Conservation (phyloP, 1,140 invertebrate species). For the Ceratosolen solmsi region DNA sequence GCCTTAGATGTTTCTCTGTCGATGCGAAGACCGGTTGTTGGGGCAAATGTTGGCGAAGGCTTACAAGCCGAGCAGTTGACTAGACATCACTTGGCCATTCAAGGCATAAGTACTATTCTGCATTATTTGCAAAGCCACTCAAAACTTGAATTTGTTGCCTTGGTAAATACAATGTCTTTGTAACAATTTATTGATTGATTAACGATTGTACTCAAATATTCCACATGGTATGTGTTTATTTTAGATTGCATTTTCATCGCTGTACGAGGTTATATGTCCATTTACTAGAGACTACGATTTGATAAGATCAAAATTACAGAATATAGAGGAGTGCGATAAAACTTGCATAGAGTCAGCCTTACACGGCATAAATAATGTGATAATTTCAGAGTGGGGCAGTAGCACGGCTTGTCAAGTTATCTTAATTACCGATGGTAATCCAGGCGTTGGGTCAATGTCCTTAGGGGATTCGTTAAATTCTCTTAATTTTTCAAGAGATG, state of each 20-base stretch:
- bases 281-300: slow-evolving; percentile 90
- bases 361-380: slow-evolving; percentile 81
- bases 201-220: not conserved
- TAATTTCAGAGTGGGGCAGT: slow-evolving; percentile 89
- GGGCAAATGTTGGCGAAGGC: slow-evolving; percentile 74
- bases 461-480: slow-evolving; percentile 74
- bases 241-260: slow-evolving; percentile 85
- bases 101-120: slow-evolving; percentile 88
- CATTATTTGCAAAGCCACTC: slow-evolving; percentile 87
- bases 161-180: too few relatives aligned
- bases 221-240: slow-evolving; percentile 17
- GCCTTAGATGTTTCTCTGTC: slow-evolving; percentile 85
- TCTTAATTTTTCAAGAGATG: slow-evolving; percentile 63
- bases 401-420: slow-evolving; percentile 86
- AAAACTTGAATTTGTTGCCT: slow-evolving; percentile 92
- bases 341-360: slow-evolving; percentile 87
- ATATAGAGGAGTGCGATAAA: slow-evolving; percentile 87
- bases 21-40: slow-evolving; percentile 80
- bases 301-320: slow-evolving; percentile 82
- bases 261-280: slow-evolving; percentile 84
- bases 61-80: slow-evolving; percentile 71
- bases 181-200: not conserved
- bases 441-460: slow-evolving; percentile 80
- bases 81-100: slow-evolving; percentile 83
- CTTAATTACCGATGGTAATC: slow-evolving; percentile 87